Evolutionary conservation across 2,888 invertebrate genomes (phyloP).

Genomic region (Thereva unica): DNA sequence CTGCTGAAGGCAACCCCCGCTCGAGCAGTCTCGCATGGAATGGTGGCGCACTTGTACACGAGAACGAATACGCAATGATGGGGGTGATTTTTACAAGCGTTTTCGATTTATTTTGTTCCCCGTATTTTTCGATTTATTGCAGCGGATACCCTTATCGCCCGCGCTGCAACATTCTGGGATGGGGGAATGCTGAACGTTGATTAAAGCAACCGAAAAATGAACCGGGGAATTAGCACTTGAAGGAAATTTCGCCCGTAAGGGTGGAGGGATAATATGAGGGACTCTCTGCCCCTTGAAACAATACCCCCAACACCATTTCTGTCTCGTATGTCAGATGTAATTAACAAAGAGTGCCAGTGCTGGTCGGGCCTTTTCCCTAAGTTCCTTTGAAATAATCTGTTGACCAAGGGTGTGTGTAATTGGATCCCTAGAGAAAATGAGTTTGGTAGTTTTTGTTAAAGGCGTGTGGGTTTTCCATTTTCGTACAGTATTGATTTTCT

Average conservation of each 20-base stretch:
- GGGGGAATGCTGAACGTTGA: constrained; percentile 26
- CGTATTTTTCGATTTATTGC: constrained; percentile 35
- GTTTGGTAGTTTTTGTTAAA: too few relatives aligned
- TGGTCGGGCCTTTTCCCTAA: constrained; percentile 3
- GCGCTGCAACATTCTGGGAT: neutral
- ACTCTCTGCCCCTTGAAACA: constrained; percentile 25
- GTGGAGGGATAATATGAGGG: constrained; percentile 5
- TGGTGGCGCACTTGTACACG: constrained; percentile 5
- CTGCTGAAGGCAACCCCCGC: too few relatives aligned
- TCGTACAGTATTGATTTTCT: too few relatives aligned
- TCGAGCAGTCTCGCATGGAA: neutral
- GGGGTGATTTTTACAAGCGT: constrained; percentile 39
- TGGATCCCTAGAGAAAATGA: neutral
- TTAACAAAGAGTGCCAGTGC: constrained; percentile 28
- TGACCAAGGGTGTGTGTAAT: constrained; percentile 11
- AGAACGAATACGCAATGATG: neutral
- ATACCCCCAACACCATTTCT: constrained; percentile 15
- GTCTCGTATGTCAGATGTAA: constrained; percentile 39
- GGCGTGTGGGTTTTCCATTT: too few relatives aligned
- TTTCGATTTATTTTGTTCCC: constrained; percentile 40
- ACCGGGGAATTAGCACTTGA: constrained; percentile 40
- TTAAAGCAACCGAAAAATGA: constrained; percentile 41
- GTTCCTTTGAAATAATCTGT: constrained; percentile 13
- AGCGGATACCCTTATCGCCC: constrained; percentile 18
- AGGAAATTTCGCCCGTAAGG: constrained; percentile 10